Evolutionary conservation across 2,888 invertebrate genomes (phyloP).

Genomic region (Phalangium opilio): DNA sequence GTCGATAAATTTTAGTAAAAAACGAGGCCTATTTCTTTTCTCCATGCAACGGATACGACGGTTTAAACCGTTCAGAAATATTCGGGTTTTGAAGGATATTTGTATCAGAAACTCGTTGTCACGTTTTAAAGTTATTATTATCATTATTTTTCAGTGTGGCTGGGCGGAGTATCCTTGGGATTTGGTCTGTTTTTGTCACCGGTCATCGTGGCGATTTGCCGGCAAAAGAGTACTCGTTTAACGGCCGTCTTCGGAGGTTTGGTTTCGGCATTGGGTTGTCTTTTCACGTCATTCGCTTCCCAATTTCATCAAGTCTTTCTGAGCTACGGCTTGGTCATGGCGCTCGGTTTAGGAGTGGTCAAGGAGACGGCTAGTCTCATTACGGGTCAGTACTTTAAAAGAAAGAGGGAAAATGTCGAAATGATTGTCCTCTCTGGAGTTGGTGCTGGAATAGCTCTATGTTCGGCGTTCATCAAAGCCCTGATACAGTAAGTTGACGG

Average conservation of each 20-base stretch:
- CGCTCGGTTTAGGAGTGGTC: slow-evolving; percentile 69
- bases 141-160: slow-evolving; percentile 62
- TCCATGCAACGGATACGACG: too few relatives aligned
- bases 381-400: slow-evolving; percentile 80
- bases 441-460: slow-evolving; percentile 61
- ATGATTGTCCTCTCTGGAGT: slow-evolving; percentile 73
- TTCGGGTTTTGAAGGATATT: too few relatives aligned
- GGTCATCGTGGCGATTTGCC: slow-evolving; percentile 66
- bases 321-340: slow-evolving; percentile 55
- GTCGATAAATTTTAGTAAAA: too few relatives aligned
- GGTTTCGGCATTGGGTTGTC: slow-evolving; percentile 66
- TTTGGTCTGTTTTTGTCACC: slow-evolving; percentile 66
- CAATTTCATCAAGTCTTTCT: slow-evolving; percentile 75
- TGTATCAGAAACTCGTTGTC: too few relatives aligned
- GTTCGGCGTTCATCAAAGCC: too few relatives aligned
- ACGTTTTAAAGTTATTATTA: too few relatives aligned
- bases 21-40: too few relatives aligned
- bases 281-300: slow-evolving; percentile 76
- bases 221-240: slow-evolving; percentile 66
- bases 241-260: slow-evolving; percentile 75
- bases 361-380: slow-evolving; percentile 72
- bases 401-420: slow-evolving; percentile 66
- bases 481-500: too few relatives aligned
- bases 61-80: too few relatives aligned
- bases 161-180: slow-evolving; percentile 61